phyloP scores from a whole-genome alignment of 2,113 vertebrate genomes.

The Sapajus apella region DNA sequence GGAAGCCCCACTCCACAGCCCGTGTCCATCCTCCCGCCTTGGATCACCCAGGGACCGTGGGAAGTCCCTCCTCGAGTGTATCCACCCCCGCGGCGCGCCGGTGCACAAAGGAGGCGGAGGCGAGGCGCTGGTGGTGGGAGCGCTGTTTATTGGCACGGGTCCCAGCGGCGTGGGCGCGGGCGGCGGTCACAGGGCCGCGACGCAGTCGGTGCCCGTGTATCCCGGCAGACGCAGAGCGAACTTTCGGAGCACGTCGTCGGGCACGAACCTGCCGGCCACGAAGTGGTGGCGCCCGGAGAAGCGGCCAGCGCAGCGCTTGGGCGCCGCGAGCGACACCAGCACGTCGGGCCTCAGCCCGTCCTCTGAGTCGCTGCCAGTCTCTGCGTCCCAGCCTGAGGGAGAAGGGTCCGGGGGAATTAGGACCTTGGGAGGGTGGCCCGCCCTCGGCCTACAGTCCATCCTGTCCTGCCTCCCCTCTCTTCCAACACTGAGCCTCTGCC shows the following conservation, averaged over 20 bases:
- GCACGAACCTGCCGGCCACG: slow-evolving; percentile 94
- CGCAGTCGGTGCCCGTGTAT: slow-evolving; percentile 92
- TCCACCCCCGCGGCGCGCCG: background rate
- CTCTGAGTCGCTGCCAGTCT: slow-evolving; percentile 82
- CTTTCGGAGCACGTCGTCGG: slow-evolving; percentile 95
- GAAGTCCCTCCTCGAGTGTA: accelerated
- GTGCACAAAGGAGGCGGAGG: background rate
- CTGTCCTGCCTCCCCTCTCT: background rate
- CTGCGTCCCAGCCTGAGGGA: slow-evolving; percentile 90
- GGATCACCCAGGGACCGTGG: background rate
- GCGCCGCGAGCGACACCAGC: slow-evolving; percentile 93
- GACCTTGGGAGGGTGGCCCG: background rate
- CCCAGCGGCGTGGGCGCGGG: background rate
- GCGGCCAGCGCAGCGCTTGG: slow-evolving; percentile 90
- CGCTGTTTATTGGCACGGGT: slow-evolving; percentile 52
- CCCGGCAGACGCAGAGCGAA: slow-evolving; percentile 92
- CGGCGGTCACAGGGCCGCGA: slow-evolving; percentile 88
- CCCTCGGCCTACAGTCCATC: background rate
- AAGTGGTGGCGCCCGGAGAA: slow-evolving; percentile 94
- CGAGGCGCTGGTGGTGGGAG: background rate
- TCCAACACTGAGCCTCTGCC: background rate
- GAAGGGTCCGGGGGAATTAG: background rate
- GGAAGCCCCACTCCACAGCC: background rate
- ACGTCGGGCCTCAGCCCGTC: slow-evolving; percentile 92
- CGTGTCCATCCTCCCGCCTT: background rate